These are phyloP conservation scores for Alectura lathami DNA, from an alignment of 2,113 vertebrate species.

Conservation along the genomic window DNA sequence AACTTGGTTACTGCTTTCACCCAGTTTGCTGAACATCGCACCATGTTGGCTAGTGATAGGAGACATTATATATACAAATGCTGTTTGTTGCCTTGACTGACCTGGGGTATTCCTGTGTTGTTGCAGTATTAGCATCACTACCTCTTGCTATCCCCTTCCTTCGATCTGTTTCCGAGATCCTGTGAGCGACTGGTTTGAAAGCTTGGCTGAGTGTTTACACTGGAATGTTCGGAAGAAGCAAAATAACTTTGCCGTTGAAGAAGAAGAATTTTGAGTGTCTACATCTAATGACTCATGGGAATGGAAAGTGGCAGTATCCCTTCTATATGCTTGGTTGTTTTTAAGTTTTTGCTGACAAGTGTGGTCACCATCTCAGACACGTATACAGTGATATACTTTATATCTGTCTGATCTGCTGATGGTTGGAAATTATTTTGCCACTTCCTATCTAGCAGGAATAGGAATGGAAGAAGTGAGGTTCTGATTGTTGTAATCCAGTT, in stretches of 20 bases:
- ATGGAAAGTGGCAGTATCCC: background rate
- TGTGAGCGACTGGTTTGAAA: conserved; percentile 87
- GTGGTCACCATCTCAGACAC: background rate
- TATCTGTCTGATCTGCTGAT: background rate
- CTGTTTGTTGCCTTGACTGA: background rate
- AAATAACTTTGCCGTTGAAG: conserved; percentile 75
- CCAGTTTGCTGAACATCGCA: fast-evolving
- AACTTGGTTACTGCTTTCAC: fast-evolving
- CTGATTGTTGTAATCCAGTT: background rate
- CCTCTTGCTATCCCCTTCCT: conserved; percentile 86
- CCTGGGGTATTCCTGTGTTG: background rate
- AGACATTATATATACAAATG: background rate
- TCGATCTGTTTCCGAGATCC: conserved; percentile 85
- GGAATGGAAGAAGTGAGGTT: background rate
- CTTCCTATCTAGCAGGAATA: background rate
- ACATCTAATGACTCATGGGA: background rate
- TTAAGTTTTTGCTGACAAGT: background rate
- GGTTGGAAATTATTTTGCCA: background rate
- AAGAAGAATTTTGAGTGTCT: conserved; percentile 56
- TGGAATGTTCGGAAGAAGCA: conserved; percentile 88
- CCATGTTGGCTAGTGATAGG: background rate
- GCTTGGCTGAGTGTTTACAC: conserved; percentile 85
- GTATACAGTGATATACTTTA: background rate
- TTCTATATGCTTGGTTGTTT: background rate
- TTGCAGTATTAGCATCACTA: conserved; percentile 86